Evolutionary conservation across 2,113 vertebrate genomes (phyloP), one percentile per base, ranked within the genome.

Genomic region (Saccopteryx leptura): DNA sequence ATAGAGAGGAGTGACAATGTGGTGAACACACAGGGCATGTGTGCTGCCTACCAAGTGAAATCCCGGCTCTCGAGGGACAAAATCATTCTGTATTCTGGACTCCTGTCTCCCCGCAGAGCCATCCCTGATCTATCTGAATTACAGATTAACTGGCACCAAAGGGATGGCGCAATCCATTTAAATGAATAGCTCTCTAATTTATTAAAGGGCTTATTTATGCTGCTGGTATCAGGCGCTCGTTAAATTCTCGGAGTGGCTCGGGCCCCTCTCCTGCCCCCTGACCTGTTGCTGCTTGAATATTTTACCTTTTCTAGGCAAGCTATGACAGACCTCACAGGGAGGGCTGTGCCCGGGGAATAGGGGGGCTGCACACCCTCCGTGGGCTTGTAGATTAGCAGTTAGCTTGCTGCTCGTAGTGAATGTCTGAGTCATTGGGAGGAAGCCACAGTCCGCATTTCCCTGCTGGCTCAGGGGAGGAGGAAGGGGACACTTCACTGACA

Each of bases 71-170:
- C 61, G 46, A 81, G 97, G 79, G 97, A 98, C 97, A 96, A 95
- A 98, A 98, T 98, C 96, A 86, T 97, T 97, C 91, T 95, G 91
- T 95, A 93, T 97, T 88, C 98, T 97, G 98, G 97, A 97, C 96
- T 97, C 93, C 71, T 86, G 88, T 96, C 98, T 98, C 97, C 97
- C 96, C 79, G 97, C 92, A 96, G 98, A 97, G 97, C 93, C 92
- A 93, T 97, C 74, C 93, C 97, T 92, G 97, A 97, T 98, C 96
- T 96, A 95, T 98, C 97, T 98, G 97, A 98, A 98, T 98, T 98
- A 98, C 98, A 98, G 98, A 98, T 98, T 96, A 98, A 97, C 97
- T 98, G 97, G 98, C 98, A 97, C 93, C 1, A 0, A 95, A 83
- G 96, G 96, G 91, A 96, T 61, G 48, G 96, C 97, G 90, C 97